Percentiles rank a stretch among this genome's conserved stretches.
Evolutionary conservation across 37 sponge, comb jelly and placozoan species (phyloP).

Genomic region (Halisarca cf. caerulea): DNA sequence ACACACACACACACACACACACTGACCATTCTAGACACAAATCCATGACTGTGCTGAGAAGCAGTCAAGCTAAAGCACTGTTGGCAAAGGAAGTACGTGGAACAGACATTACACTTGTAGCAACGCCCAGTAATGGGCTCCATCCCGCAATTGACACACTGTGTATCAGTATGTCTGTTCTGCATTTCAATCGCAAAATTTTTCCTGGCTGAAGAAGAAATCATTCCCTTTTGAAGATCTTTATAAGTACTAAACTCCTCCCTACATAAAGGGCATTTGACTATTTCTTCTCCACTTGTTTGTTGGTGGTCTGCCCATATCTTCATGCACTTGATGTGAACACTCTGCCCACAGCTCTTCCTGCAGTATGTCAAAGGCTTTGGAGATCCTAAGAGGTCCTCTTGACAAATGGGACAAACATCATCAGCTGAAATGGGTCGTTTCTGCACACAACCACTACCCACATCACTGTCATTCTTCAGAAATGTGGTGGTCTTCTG

Average conservation of each 20-base stretch:
- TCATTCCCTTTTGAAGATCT: constrained; percentile 14
- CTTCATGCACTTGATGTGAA: constrained; percentile 95
- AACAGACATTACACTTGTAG: constrained; percentile 71
- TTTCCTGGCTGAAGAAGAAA: neutral
- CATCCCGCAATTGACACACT: constrained; percentile 63
- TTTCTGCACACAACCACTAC: constrained; percentile 9
- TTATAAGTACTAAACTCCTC: constrained; percentile 81
- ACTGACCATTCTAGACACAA: constrained; percentile 53
- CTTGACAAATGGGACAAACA: constrained; percentile 96
- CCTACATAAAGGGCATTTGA: constrained; percentile 93
- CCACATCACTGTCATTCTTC: neutral
- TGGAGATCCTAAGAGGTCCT: constrained; percentile 61
- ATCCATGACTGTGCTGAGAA: constrained; percentile 50
- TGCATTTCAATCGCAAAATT: neutral
- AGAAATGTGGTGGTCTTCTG: neutral
- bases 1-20: too few relatives aligned
- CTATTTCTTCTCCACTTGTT: constrained; percentile 53
- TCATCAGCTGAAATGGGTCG: constrained; percentile 65
- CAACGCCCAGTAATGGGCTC: constrained; percentile 75
- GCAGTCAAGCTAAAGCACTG: constrained; percentile 57
- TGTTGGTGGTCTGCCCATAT: constrained; percentile 94
- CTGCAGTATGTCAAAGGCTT: constrained; percentile 42
- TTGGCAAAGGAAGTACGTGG: constrained; percentile 61
- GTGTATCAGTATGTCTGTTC: constrained; percentile 51
- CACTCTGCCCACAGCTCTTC: constrained; percentile 83